Conservation (phyloP, 2,113 vertebrate genomes). For the Phocoena sinus region DNA sequence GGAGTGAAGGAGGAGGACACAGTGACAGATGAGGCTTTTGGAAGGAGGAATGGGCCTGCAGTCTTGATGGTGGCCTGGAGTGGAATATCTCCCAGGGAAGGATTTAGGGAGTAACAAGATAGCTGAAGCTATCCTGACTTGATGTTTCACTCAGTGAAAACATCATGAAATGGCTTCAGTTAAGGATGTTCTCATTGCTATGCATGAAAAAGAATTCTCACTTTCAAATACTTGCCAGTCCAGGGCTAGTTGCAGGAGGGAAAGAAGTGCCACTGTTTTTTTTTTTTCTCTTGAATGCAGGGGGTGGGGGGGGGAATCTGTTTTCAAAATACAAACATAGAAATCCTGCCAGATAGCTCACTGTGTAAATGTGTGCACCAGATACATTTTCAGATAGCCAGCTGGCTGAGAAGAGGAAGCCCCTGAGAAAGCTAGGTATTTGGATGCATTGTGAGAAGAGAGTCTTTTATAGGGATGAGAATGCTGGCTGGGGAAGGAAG, state of each 20-base stretch:
- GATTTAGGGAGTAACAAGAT: background rate
- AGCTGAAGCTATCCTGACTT: background rate
- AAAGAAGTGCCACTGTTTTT: background rate
- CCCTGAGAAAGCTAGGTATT: background rate
- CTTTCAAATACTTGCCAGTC: background rate
- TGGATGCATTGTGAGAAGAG: background rate
- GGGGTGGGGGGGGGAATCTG: no score
- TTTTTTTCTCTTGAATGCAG: background rate
- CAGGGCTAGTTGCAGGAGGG: background rate
- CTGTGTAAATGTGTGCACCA: background rate
- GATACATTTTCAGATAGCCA: background rate
- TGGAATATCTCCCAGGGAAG: background rate
- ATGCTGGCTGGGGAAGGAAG: background rate
- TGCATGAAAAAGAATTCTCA: background rate
- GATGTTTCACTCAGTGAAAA: background rate
- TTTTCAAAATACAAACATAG: background rate
- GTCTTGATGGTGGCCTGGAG: background rate
- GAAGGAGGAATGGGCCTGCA: background rate
- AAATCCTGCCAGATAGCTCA: background rate
- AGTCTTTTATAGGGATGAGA: background rate
- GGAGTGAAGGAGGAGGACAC: background rate
- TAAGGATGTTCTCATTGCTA: background rate
- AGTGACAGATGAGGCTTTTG: background rate
- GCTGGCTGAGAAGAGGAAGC: background rate
- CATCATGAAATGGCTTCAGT: background rate